Evolutionary conservation across 2,797 vertebrate species (phyloP).

Genomic region (Oryzias dopingdopingensis): DNA sequence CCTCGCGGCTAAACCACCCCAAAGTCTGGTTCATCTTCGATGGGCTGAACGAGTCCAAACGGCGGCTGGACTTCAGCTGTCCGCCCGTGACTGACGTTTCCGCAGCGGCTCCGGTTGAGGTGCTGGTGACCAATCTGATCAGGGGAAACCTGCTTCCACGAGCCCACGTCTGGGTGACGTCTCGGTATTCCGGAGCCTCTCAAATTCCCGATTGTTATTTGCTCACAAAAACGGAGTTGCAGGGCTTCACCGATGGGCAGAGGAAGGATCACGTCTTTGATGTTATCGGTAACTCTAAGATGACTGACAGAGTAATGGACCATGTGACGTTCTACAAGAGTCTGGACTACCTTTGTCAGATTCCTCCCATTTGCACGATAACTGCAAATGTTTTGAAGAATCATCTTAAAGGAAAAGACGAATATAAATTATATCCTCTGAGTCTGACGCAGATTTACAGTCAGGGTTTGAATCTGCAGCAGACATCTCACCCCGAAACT

Average conservation of each 20-base stretch:
- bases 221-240: constrained; percentile 21
- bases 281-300: constrained; percentile 7
- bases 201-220: constrained; percentile 22
- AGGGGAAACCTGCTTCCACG: constrained; percentile 35
- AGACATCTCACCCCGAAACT: neutral
- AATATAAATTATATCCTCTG: constrained; percentile 30
- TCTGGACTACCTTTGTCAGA: constrained; percentile 41
- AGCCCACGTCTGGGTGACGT: constrained; percentile 50
- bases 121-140: constrained; percentile 42
- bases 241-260: constrained; percentile 41
- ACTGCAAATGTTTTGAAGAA: constrained; percentile 32
- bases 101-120: constrained; percentile 10
- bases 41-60: constrained; percentile 43
- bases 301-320: constrained; percentile 31
- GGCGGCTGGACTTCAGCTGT: constrained; percentile 16
- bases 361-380: constrained; percentile 42
- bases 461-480: constrained; percentile 3
- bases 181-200: neutral
- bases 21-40: constrained; percentile 52
- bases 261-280: constrained; percentile 33
- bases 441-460: constrained; percentile 47
- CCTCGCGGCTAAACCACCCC: constrained; percentile 16
- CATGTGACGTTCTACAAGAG: constrained; percentile 42
- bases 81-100: constrained; percentile 23
- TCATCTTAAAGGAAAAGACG: constrained; percentile 10